These are phyloP conservation scores for Neoarius graeffei DNA, from an alignment of 2,113 vertebrate genomes.

Conservation along the genomic window DNA sequence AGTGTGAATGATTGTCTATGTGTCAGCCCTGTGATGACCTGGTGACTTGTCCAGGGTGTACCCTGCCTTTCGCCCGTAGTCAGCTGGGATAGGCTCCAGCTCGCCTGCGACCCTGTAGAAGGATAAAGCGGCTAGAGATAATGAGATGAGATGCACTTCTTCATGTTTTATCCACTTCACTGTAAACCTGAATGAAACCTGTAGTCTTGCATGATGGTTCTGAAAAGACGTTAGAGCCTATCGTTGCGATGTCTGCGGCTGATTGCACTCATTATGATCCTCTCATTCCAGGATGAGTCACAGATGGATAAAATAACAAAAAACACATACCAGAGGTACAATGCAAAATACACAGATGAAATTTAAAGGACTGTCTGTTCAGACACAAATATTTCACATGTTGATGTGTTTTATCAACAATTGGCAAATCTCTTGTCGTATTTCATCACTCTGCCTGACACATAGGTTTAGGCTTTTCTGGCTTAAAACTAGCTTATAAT, in stretches of 20 bases:
- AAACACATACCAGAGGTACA: constrained; percentile 4
- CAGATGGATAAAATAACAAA: constrained; percentile 4
- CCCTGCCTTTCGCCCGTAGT: too few relatives aligned
- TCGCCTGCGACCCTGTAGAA: too few relatives aligned
- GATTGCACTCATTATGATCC: constrained; percentile 37
- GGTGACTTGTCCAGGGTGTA: too few relatives aligned
- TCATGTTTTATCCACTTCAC: not conserved
- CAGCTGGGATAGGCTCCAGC: too few relatives aligned
- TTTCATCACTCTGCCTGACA: not conserved
- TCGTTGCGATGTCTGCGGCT: constrained; percentile 53
- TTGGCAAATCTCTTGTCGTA: not conserved
- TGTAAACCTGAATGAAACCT: not conserved
- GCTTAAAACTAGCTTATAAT: constrained; percentile 2
- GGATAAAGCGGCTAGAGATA: too few relatives aligned
- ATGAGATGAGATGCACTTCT: too few relatives aligned
- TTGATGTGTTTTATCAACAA: not conserved
- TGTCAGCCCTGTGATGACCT: too few relatives aligned
- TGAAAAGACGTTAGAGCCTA: constrained; percentile 34
- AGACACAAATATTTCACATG: not conserved
- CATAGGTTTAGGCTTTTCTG: not conserved
- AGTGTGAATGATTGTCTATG: too few relatives aligned
- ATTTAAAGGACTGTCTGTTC: not conserved
- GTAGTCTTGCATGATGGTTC: constrained; percentile 22
- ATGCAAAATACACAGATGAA: constrained; percentile 9
- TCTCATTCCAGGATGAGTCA: constrained; percentile 27